Evolutionary conservation across 2,113 vertebrate species (phyloP), one percentile per base, ranked within the genome.

Genomic region (Chaenogobius annularis): DNA sequence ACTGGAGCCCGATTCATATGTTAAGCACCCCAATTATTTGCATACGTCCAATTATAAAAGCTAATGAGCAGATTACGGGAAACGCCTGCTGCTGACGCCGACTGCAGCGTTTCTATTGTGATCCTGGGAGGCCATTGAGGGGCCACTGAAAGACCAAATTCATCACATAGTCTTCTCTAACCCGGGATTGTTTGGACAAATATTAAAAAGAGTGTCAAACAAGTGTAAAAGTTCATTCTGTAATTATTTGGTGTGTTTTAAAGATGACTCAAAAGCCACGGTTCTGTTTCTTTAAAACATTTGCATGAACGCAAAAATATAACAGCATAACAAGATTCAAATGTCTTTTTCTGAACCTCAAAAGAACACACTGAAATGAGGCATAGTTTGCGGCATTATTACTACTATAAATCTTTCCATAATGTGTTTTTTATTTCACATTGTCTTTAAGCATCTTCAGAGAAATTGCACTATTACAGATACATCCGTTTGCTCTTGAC

Each of bases 31-130:
- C 74, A 85, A 83, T 92, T 86, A 92, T 94, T 92, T 91, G 90
- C 91, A 93, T 92, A 83, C 66, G 83, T 77, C 52, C 87, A 89
- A 90, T 93, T 93, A 89, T 91, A 87, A 89, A 89, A 84, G 70
- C 82, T 91, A 92, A 93, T 90, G 86, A 91, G 87, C 80, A 83
- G 83, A 89, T 90, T 89, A 90, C 85, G 82, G 87, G 80, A 82
- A 82, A 84, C 62, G 69, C 84, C 72, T 76, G 83, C 72, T 76
- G 83, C 79, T 70, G 69, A 63, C 75, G 76, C 79, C 48, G 10
- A 46, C 77, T 22, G 22, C 37, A 70, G 79, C 87, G 86, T 87
- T 76, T 80, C 75, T 65, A 85, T 90, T 90, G 89, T 91, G 81
- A 76, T 75, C 64, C 40, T 47, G 47, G 47, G 77, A 81, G 70